Conservation (phyloP, 2,888 invertebrate species). For the Empis stercorea region DNA sequence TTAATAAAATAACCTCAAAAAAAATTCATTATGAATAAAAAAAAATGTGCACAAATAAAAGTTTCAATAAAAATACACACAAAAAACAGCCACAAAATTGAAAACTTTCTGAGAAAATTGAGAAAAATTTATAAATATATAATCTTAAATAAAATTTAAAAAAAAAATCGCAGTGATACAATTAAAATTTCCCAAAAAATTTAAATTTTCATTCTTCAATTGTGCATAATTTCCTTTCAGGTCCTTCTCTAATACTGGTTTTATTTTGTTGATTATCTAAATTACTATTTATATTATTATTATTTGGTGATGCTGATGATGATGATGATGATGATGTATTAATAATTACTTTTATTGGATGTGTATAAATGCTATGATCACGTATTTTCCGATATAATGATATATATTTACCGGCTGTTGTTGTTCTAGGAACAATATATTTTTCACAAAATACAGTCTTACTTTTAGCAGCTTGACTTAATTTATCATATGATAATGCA, state of each 20-base stretch:
- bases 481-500: slow-evolving; percentile 54
- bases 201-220: slow-evolving; percentile 8
- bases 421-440: slow-evolving; percentile 69
- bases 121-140: too few relatives aligned
- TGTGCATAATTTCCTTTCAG: slow-evolving; percentile 10
- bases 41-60: too few relatives aligned
- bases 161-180: too few relatives aligned
- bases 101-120: too few relatives aligned
- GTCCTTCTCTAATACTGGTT: not conserved
- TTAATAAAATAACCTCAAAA: too few relatives aligned
- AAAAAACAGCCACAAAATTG: too few relatives aligned
- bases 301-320: not conserved
- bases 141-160: too few relatives aligned
- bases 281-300: not conserved
- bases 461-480: slow-evolving; percentile 50
- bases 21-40: too few relatives aligned
- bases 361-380: slow-evolving; percentile 40
- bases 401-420: slow-evolving; percentile 74
- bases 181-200: too few relatives aligned
- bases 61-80: too few relatives aligned
- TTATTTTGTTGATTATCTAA: slow-evolving; percentile 1
- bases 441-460: slow-evolving; percentile 64
- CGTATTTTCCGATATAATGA: slow-evolving; percentile 63
- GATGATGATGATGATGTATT: too few relatives aligned
- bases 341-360: slow-evolving; percentile 21